Base-by-base conservation (phyloP, 1,140 invertebrate species). In the Antheraea pernyi region DNA sequence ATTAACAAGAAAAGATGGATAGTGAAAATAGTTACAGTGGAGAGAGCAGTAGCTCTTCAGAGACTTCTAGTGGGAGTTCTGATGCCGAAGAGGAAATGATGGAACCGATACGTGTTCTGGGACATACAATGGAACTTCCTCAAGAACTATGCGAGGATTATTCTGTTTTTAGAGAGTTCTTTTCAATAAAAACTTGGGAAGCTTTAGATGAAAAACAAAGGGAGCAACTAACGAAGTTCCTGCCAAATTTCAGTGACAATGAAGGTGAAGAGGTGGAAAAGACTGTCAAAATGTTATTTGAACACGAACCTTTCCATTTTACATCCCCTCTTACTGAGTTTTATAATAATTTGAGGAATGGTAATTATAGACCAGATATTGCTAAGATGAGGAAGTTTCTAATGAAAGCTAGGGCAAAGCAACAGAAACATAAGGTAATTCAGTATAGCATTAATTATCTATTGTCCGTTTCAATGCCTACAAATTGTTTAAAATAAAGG, bases 261-360 rank as follows among this genome's bases (percentile, higher is more conserved):
- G 94, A 96, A 85, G 91, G 93, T 68, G 92, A 94, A 67, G 95
- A 96, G 84, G 95, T 95, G 85, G 93, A 94, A 61, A 93, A 92
- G 76, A 96, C 95, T 22, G 78, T 96, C 37, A 93, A 94, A 83
- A 94, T 93, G 89, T 86, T 97, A 42, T 95, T 97, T 79, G 91
- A 92, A 76, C 93, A 95, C 84, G 94, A 96, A 80, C 95, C 94
- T 80, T 95, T 97, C 82, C 94, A 94, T 76, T 96, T 96, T 93
- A 94, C 94, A 75, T 96, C 94, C 84, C 96, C 96, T 64, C 78
- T 96, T n/a, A 88, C 92, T 72, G 89, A 95, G 64, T 96, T 96
- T 79, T 94, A 95, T 77, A 93, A 92, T 37, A 94, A 96, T 79
- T 85, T 97, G 66, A 95, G 93, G 92, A 94, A 95, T 86, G 96